phyloP scores from a whole-genome alignment of 2,113 vertebrate species.

The Fulmarus glacialis region DNA sequence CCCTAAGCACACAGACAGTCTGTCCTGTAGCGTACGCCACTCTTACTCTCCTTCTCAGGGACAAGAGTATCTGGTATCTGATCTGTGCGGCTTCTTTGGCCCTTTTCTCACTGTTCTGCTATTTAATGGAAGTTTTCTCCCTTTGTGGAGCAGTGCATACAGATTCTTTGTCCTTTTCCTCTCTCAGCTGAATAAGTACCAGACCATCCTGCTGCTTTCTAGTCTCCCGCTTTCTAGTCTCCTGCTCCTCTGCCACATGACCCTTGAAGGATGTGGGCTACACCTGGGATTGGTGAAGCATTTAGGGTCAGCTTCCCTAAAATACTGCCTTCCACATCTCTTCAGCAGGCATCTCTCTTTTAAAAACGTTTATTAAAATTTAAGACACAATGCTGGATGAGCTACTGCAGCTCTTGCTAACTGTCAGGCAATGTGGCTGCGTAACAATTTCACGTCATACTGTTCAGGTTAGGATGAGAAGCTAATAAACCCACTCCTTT shows the following conservation, averaged over 20 bases:
- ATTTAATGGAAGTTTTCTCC: not conserved
- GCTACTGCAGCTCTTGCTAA: not conserved
- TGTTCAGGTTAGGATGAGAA: slow-evolving; percentile 24
- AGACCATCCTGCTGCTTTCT: not conserved
- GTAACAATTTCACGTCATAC: not conserved
- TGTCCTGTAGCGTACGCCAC: no score
- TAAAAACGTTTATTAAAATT: not conserved
- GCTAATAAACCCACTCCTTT: not conserved
- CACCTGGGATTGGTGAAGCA: not conserved
- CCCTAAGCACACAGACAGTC: not conserved
- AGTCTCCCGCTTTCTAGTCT: not conserved
- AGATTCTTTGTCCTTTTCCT: not conserved
- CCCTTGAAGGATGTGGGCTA: not conserved
- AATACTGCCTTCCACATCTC: not conserved
- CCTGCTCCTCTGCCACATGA: not conserved
- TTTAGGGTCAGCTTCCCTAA: not conserved
- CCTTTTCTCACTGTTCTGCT: not conserved
- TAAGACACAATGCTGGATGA: not conserved
- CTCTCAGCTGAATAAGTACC: slow-evolving; percentile 6
- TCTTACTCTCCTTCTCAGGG: not conserved
- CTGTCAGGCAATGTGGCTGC: not conserved
- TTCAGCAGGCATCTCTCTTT: not conserved
- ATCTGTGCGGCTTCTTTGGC: not conserved
- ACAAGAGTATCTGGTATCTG: not conserved
- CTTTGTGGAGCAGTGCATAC: not conserved